These are phyloP conservation scores for Actinostola sp. DNA, from an alignment of 92 coral and sea anemone species.

Conservation along the genomic window DNA sequence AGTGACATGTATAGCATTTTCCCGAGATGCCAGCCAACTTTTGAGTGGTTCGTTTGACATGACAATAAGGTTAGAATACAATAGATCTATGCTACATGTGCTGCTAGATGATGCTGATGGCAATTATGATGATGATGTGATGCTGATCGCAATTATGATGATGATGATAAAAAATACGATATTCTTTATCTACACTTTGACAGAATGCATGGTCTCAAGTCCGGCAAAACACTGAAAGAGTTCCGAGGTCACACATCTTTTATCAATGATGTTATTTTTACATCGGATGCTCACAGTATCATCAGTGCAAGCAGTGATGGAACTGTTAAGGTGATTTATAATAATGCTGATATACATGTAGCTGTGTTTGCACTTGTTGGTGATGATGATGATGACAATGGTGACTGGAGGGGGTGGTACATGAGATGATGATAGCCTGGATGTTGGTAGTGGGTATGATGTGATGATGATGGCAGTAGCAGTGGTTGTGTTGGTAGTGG, in stretches of 20 bases:
- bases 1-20: slow-evolving; percentile 94
- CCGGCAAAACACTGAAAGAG: slow-evolving; percentile 97
- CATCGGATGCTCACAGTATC: slow-evolving; percentile 89
- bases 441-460: neutral
- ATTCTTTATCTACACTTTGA: neutral
- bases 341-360: neutral
- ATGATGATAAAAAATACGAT: neutral
- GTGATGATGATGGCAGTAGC: neutral
- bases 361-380: neutral
- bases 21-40: slow-evolving; percentile 98
- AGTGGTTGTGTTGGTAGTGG: neutral
- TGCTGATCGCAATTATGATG: neutral
- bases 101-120: neutral
- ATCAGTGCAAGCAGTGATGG: slow-evolving; percentile 99
- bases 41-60: slow-evolving; percentile 99
- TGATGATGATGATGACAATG: neutral
- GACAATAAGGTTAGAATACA: slow-evolving; percentile 84
- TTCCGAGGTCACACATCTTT: slow-evolving; percentile 98
- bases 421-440: neutral
- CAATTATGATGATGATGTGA: neutral
- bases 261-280: slow-evolving; percentile 94
- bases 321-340: slow-evolving; percentile 76
- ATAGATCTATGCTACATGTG: neutral
- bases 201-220: slow-evolving; percentile 99
- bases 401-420: neutral